Percentiles rank a stretch among this genome's conserved stretches.
Evolutionary conservation across 2,113 vertebrate species (phyloP).

Genomic region (Crotalus tigris): DNA sequence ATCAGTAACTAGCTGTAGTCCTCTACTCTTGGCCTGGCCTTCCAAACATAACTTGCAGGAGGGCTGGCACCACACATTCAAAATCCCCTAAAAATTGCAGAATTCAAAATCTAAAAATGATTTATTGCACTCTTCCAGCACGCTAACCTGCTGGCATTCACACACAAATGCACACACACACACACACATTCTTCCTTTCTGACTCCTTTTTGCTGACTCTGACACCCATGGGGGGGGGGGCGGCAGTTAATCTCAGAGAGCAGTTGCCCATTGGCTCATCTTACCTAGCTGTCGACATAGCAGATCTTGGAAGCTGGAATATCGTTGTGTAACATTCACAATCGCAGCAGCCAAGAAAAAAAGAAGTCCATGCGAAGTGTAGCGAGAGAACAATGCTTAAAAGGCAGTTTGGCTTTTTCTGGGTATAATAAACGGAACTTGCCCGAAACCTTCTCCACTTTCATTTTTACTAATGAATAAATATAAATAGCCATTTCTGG

Average conservation of each 20-base stretch:
- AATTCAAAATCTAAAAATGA: not conserved
- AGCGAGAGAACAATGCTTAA: too few relatives aligned
- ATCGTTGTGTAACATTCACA: not conserved
- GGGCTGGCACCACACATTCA: not conserved
- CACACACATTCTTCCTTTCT: not conserved
- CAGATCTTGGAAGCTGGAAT: not conserved
- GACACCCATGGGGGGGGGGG: not conserved
- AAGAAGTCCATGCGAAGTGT: not conserved
- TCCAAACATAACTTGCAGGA: not conserved
- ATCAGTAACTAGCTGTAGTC: not conserved
- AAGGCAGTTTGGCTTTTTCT: not conserved
- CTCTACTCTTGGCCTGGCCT: too few relatives aligned
- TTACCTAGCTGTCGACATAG: slow-evolving; percentile 2
- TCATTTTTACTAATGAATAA: not conserved
- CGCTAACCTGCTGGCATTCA: too few relatives aligned
- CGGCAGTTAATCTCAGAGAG: not conserved
- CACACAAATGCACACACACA: not conserved
- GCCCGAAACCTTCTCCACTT: not conserved
- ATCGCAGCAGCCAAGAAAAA: not conserved
- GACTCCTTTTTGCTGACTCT: not conserved
- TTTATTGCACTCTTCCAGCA: not conserved
- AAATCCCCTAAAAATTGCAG: not conserved
- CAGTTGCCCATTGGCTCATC: not conserved
- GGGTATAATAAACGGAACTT: not conserved
- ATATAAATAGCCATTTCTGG: not conserved